These are phyloP conservation scores for Bos javanicus DNA, from an alignment of 2,113 vertebrate genomes.

Conservation along the genomic window DNA sequence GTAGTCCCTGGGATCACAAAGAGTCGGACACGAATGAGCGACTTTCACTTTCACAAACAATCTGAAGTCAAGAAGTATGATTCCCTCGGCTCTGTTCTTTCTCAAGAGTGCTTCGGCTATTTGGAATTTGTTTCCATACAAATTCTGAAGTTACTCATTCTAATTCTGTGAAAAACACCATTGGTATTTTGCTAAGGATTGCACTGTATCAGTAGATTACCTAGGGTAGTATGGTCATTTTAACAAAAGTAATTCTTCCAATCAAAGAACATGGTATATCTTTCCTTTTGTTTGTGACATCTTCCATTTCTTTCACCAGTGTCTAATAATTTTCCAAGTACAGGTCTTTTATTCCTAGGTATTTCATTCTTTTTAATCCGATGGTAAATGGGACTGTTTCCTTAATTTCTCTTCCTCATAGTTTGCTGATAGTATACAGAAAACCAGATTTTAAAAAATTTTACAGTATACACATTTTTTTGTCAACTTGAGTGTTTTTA, in stretches of 20 bases:
- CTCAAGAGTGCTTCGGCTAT: neutral
- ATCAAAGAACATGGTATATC: neutral
- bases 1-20: neutral
- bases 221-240: neutral
- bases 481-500: neutral
- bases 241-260: neutral
- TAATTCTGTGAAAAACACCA: neutral
- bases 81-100: neutral
- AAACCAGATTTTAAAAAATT: neutral
- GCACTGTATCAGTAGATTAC: neutral
- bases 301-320: neutral
- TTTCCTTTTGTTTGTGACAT: neutral
- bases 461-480: neutral
- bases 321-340: neutral
- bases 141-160: neutral
- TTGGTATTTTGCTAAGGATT: neutral
- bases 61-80: neutral
- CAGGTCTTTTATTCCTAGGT: neutral
- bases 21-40: accelerated
- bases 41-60: neutral
- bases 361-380: neutral
- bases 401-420: neutral
- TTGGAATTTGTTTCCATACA: neutral
- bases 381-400: neutral
- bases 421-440: neutral